Base-by-base conservation (phyloP, 2,888 invertebrate species). In the Caenorhabditis uteleia region DNA sequence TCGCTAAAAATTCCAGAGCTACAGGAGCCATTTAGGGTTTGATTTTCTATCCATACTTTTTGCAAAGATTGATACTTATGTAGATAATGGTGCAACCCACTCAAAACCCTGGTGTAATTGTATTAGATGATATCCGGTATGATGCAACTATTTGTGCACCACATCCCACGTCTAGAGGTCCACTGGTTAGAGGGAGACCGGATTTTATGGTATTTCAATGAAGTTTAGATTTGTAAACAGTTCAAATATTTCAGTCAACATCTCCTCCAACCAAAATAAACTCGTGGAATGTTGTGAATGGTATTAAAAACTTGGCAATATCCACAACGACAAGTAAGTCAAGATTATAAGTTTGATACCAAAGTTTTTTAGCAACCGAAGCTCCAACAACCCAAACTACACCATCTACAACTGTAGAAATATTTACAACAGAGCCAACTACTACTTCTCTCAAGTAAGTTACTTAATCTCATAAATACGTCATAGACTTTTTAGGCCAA, bases 111-210 rank as follows among this genome's bases (percentile, higher is more conserved):
- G 81, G 81, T 16, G 71, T 81, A 5, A 36, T 81, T 18, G 64
- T 80, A 12, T 36, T 81, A 1, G 81, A 81, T 53, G 79, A 81
- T 31, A 76, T 81, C 33, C 62, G 71, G 33, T 81, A 81, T 48
- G 78, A 80, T 27, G 77, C 75, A 14, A 54, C 68, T 2, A 59
- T 65, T n/a, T 80, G 80, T 42, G 23, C 29, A 16, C 18, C 51
- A 33, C 36, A 33, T 6, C n/a, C 46, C 3, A 26, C 36, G 2
- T n/a, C 26, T 16, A 26, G 34, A 12, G 25, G 20, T 16, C 29
- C 40, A 26, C 14, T 20, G 21, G n/a, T 38, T 0, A 16, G 57
- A 54, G 64, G 64, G n/a, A 31, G 62, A n/a, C 66, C 70, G 14
- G 62, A 67, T 67, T 51, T 70, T 16, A 53, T 64, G 66, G 68